Evolutionary conservation across 1,140 invertebrate species (phyloP).

Genomic region (Drosophila sproati): DNA sequence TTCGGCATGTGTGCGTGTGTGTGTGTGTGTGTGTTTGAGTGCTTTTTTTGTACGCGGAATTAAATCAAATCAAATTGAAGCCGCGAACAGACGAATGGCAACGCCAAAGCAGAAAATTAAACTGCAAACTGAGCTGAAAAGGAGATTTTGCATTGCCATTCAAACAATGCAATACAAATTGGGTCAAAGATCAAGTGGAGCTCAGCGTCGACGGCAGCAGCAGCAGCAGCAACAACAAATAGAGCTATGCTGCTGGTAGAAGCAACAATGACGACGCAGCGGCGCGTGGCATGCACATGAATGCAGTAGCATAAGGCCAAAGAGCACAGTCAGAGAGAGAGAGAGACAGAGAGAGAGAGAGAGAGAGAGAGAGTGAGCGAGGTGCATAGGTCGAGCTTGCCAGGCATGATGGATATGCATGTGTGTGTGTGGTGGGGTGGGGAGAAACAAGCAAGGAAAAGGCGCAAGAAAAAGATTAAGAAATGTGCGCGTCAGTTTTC

Average conservation of each 20-base stretch:
- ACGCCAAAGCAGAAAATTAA: constrained; percentile 71
- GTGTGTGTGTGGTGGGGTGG: constrained; percentile 14
- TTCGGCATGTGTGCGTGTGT: background rate
- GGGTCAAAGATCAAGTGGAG: constrained; percentile 84
- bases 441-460: constrained; percentile 21
- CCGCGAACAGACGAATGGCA: constrained; percentile 50
- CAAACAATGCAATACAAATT: constrained; percentile 81
- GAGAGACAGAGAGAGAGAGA: constrained; percentile 28
- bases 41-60: constrained; percentile 35
- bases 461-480: constrained; percentile 75
- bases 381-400: constrained; percentile 70
- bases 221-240: constrained; percentile 49
- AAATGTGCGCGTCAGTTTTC: constrained; percentile 68
- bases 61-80: constrained; percentile 73
- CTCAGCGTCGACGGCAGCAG: constrained; percentile 54
- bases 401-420: constrained; percentile 76
- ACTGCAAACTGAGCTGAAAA: constrained; percentile 43
- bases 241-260: constrained; percentile 62
- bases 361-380: constrained; percentile 29
- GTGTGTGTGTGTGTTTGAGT: constrained; percentile 12
- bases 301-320: constrained; percentile 46
- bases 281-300: constrained; percentile 72
- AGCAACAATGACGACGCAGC: constrained; percentile 61
- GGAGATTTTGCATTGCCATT: constrained; percentile 64
- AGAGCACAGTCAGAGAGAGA: constrained; percentile 2